phyloP scores from a whole-genome alignment of 2,888 invertebrate genomes.

The Cheilosia pagana region DNA sequence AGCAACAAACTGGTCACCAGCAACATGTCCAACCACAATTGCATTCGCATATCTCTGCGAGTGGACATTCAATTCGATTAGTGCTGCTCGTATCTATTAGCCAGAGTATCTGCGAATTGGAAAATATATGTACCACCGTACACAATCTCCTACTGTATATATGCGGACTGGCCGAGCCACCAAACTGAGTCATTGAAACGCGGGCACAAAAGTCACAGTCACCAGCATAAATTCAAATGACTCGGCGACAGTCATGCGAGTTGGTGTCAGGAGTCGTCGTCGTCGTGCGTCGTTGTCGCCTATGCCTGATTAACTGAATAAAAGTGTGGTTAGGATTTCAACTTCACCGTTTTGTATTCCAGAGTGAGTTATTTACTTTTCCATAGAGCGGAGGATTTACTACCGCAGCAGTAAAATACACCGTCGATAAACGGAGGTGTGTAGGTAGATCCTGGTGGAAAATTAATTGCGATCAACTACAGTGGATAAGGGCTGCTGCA shows the following conservation, averaged over 20 bases:
- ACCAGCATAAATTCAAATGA: constrained; percentile 51
- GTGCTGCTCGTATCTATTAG: constrained; percentile 68
- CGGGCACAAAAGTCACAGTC: constrained; percentile 28
- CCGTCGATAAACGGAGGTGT: constrained; percentile 3
- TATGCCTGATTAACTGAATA: constrained; percentile 36
- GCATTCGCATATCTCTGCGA: constrained; percentile 65
- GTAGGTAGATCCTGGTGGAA: constrained; percentile 60
- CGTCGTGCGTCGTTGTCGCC: not conserved
- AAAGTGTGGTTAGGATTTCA: constrained; percentile 41
- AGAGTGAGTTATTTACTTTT: constrained; percentile 49
- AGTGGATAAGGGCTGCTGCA: constrained; percentile 54
- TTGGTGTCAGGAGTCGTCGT: constrained; percentile 31
- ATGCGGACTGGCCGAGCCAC: not conserved
- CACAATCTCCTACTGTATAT: constrained; percentile 27
- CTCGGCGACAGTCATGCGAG: constrained; percentile 8
- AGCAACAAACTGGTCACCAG: constrained; percentile 56
- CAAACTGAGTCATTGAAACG: constrained; percentile 53
- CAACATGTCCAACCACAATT: constrained; percentile 55
- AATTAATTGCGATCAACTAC: constrained; percentile 62
- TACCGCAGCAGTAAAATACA: not conserved
- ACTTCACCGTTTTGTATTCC: not conserved
- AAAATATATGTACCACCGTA: constrained; percentile 48
- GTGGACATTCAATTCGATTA: constrained; percentile 75
- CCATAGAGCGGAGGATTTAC: constrained; percentile 21
- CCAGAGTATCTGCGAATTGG: constrained; percentile 61